Conservation (phyloP, 2,113 vertebrate genomes). For the Vidua macroura region DNA sequence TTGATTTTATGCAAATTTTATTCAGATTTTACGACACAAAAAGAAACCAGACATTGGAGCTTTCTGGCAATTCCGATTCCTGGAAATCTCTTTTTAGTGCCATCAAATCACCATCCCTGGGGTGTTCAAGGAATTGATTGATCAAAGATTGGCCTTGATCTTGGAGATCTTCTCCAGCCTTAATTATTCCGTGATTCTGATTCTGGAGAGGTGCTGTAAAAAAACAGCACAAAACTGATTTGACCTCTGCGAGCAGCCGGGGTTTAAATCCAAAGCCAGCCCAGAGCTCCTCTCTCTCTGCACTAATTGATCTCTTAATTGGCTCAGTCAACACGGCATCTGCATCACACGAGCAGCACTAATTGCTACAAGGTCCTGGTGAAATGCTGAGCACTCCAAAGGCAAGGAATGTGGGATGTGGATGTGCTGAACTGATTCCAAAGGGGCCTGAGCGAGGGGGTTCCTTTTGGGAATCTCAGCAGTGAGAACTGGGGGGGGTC, state of each 20-base stretch:
- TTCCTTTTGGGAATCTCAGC: background rate
- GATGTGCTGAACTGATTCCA: background rate
- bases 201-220: background rate
- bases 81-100: background rate
- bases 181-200: background rate
- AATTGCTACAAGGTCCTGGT: slow-evolving; percentile 75
- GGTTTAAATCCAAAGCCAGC: slow-evolving; percentile 10
- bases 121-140: too few species aligned
- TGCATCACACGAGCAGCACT: slow-evolving; percentile 63
- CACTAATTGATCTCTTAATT: slow-evolving; percentile 82
- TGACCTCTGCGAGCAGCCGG: background rate
- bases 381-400: slow-evolving; percentile 12
- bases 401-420: background rate
- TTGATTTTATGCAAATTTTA: background rate
- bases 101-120: background rate
- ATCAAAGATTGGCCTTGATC: background rate
- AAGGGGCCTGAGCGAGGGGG: accelerated
- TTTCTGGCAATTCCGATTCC: background rate
- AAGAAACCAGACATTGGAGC: background rate
- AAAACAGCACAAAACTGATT: background rate
- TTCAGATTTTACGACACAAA: background rate
- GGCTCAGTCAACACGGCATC: slow-evolving; percentile 74
- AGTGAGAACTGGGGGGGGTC: background rate
- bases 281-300: slow-evolving; percentile 55
- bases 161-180: too few species aligned